phyloP scores from a whole-genome alignment of 2,113 vertebrate species.

The Lagopus muta region DNA sequence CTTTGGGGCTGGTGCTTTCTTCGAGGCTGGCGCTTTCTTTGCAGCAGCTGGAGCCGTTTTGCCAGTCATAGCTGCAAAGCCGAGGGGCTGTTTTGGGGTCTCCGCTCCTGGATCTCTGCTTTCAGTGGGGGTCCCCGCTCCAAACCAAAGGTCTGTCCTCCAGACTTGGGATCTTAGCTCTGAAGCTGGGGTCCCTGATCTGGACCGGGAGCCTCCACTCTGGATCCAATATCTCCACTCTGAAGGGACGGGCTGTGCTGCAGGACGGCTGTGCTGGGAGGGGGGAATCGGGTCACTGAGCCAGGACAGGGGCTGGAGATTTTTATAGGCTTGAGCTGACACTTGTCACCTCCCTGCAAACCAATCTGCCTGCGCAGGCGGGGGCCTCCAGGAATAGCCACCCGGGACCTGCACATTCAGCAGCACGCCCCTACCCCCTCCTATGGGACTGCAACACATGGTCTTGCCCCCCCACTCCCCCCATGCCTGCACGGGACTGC shows the following conservation, averaged over 20 bases:
- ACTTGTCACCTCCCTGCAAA: conserved; percentile 64
- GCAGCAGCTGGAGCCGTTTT: conserved; percentile 31
- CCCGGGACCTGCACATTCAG: conserved; percentile 62
- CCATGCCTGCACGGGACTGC: neutral
- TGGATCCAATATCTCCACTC: neutral
- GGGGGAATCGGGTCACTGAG: conserved; percentile 15
- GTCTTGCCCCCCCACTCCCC: neutral
- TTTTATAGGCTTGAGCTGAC: conserved; percentile 68
- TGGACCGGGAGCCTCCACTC: neutral
- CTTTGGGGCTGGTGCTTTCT: neutral
- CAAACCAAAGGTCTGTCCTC: neutral
- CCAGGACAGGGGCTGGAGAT: conserved; percentile 5
- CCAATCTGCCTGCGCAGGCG: conserved; percentile 66
- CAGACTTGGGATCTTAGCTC: conserved; percentile 43
- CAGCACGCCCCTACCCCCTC: conserved; percentile 37
- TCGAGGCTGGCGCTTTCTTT: neutral
- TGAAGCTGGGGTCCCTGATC: accelerated
- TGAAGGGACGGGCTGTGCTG: neutral
- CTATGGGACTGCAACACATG: conserved; percentile 12
- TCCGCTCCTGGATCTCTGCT: neutral
- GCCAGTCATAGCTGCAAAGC: conserved; percentile 3
- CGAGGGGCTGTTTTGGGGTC: neutral
- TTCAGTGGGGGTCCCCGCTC: neutral
- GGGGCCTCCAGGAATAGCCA: conserved; percentile 68
- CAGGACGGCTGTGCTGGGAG: neutral